phyloP scores from a whole-genome alignment of 2,113 vertebrate species.

The pig (Sus scrofa) region DNA sequence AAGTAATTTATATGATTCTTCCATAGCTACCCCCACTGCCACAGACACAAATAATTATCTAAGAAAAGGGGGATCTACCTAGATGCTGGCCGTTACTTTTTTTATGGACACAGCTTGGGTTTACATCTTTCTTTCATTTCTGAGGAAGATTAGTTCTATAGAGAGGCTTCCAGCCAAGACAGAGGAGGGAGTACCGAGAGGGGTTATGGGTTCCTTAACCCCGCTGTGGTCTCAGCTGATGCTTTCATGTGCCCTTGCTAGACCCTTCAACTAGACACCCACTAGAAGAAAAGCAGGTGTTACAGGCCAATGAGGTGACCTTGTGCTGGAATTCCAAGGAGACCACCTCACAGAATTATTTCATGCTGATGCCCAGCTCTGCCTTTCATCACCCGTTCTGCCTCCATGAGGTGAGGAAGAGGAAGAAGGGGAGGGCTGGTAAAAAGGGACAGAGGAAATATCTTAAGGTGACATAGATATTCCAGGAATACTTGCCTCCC shows the following conservation, averaged over 20 bases:
- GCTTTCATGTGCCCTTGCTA: not conserved
- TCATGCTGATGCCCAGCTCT: not conserved
- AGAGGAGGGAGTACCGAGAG: not conserved
- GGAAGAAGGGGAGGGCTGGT: not conserved
- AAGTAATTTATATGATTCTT: conserved; percentile 41
- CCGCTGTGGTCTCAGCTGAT: not conserved
- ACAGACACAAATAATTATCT: not conserved
- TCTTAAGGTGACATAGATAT: not conserved
- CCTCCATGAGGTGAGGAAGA: not conserved
- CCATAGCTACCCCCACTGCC: not conserved
- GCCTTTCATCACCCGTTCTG: not conserved
- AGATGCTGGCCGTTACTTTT: not conserved
- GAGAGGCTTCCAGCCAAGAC: not conserved
- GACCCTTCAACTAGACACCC: not conserved
- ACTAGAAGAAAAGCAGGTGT: not conserved
- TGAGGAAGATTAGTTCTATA: not conserved
- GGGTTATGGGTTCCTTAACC: not conserved
- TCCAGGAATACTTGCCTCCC: not conserved
- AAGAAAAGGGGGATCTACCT: not conserved
- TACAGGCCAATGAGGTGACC: not conserved
- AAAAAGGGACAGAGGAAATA: not conserved
- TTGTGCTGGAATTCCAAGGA: not conserved
- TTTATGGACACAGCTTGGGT: not conserved
- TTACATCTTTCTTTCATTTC: not conserved
- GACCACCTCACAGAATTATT: not conserved